These are phyloP conservation scores for Graptemys geographica DNA, from an alignment of 2,797 vertebrate species.

Conservation along the genomic window DNA sequence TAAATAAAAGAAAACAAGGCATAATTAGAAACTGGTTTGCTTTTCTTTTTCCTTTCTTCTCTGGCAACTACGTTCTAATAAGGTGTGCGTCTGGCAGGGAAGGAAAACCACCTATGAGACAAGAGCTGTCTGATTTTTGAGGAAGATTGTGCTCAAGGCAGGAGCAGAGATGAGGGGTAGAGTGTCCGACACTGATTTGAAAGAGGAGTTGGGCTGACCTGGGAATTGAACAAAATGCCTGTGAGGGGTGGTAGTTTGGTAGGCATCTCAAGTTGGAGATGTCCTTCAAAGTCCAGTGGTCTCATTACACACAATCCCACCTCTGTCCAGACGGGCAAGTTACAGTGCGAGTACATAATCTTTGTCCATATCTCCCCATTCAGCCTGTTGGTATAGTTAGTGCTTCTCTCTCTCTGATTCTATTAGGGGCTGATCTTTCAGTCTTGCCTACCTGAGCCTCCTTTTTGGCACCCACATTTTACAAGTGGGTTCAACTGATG, in stretches of 20 bases:
- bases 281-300: not conserved
- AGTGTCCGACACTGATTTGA: not conserved
- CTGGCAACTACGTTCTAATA: not conserved
- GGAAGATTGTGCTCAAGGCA: not conserved
- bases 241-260: not conserved
- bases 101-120: not conserved
- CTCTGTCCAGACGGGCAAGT: not conserved
- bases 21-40: slow-evolving; percentile 71
- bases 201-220: accelerated
- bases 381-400: not conserved
- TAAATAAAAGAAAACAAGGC: slow-evolving; percentile 78
- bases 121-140: accelerated
- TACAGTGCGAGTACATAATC: not conserved
- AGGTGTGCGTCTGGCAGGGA: slow-evolving; percentile 11
- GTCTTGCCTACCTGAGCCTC: not conserved
- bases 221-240: not conserved
- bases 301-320: not conserved
- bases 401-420: not conserved
- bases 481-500: not conserved
- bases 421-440: not conserved
- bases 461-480: not conserved
- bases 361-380: not conserved
- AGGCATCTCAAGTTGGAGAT: not conserved
- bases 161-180: accelerated
- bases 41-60: slow-evolving; percentile 1